Percentiles rank a stretch among this genome's conserved stretches.
Evolutionary conservation across 2,797 vertebrate genomes (phyloP).

Genomic region (Astyanax mexicanus): DNA sequence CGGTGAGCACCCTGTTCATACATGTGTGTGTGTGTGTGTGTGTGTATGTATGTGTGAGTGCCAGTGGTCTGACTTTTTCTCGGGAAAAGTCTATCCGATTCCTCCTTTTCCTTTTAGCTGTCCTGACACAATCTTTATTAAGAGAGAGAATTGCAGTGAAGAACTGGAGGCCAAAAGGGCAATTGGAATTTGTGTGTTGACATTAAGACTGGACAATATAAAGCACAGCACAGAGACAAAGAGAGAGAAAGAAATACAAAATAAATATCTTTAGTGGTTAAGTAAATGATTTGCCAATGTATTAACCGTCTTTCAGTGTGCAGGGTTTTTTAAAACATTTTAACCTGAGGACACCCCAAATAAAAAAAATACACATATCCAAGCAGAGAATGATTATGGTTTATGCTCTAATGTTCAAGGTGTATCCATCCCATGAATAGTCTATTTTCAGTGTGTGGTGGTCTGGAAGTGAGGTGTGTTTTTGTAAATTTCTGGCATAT

Average conservation of each 20-base stretch:
- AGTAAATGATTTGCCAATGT: neutral
- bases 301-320: neutral
- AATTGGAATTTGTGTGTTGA: conserved; percentile 40
- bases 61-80: conserved; percentile 33
- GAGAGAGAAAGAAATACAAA: conserved; percentile 7
- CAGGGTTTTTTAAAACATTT: no score
- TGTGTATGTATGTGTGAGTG: no score
- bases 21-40: conserved; percentile 37
- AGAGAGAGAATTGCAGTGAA: conserved; percentile 48
- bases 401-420: no score
- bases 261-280: neutral
- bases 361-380: no score
- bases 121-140: conserved; percentile 52
- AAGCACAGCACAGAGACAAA: neutral
- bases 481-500: no score
- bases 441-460: no score
- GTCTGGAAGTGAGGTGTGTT: no score
- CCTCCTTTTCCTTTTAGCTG: conserved; percentile 25
- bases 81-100: conserved; percentile 34
- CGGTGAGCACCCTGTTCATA: conserved; percentile 23
- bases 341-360: no score
- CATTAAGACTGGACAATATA: conserved; percentile 44
- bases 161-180: conserved; percentile 29
- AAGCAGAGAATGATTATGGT: no score
- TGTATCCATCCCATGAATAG: no score